These are phyloP conservation scores for Pyrgus malvae DNA, from an alignment of 2,888 invertebrate species.

Conservation along the genomic window DNA sequence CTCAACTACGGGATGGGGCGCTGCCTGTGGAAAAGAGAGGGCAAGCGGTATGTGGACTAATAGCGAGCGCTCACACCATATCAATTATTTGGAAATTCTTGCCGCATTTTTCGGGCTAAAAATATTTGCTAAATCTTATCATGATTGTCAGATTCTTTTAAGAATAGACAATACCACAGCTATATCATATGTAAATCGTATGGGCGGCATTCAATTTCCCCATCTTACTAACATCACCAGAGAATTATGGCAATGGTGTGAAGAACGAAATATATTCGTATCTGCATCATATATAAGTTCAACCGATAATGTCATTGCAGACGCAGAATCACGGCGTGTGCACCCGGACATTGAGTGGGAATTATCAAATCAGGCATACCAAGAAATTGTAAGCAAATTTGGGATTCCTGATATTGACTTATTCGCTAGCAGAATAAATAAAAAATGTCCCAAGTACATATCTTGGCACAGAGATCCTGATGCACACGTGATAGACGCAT, in stretches of 20 bases:
- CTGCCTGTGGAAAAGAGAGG: not conserved
- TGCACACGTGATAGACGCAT: constrained; percentile 34
- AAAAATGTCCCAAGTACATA: constrained; percentile 33
- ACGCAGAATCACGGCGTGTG: constrained; percentile 25
- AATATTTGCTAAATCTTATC: constrained; percentile 18
- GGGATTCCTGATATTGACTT: constrained; percentile 35
- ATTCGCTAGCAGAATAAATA: constrained; percentile 34
- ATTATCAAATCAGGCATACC: constrained; percentile 14
- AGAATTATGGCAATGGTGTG: constrained; percentile 31
- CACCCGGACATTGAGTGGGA: constrained; percentile 31
- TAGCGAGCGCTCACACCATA: not conserved
- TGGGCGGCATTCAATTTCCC: too few species aligned
- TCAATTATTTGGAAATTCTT: constrained; percentile 24
- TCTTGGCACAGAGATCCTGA: constrained; percentile 37
- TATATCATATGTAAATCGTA: constrained; percentile 29
- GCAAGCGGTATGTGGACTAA: not conserved
- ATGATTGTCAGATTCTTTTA: constrained; percentile 1
- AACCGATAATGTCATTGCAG: constrained; percentile 7
- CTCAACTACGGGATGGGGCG: too few species aligned
- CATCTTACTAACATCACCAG: constrained; percentile 17
- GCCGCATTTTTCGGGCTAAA: constrained; percentile 27
- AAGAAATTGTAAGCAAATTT: constrained; percentile 20
- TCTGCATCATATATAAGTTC: not conserved
- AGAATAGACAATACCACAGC: constrained; percentile 32
- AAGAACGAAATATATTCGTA: constrained; percentile 10